Percentiles rank a stretch among this genome's conserved stretches.
Conservation (phyloP, 2,797 vertebrate genomes). For the Ceryle rudis region DNA sequence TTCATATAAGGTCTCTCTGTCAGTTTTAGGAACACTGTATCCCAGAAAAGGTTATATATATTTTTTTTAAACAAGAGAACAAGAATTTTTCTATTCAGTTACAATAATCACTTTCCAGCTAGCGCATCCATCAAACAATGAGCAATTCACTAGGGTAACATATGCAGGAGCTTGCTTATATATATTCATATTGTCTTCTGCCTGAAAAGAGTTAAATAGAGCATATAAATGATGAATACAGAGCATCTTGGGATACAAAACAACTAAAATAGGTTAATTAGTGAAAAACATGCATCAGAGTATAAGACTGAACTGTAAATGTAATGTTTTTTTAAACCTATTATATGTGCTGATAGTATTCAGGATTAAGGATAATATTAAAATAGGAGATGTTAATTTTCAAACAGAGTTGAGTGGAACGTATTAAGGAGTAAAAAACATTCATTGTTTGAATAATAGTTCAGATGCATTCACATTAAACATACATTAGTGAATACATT, state of each 20-base stretch:
- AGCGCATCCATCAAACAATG: slow-evolving; percentile 67
- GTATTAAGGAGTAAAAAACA: neutral
- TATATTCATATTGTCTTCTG: slow-evolving; percentile 68
- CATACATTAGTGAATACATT: slow-evolving; percentile 50
- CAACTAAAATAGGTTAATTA: slow-evolving; percentile 84
- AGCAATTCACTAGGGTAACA: slow-evolving; percentile 78
- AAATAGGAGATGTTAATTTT: slow-evolving; percentile 27
- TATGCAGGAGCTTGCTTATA: slow-evolving; percentile 78
- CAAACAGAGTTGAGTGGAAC: neutral
- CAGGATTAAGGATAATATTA: neutral
- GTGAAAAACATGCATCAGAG: slow-evolving; percentile 76
- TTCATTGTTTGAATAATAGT: slow-evolving; percentile 5
- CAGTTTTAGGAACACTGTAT: neutral
- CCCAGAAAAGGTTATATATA: neutral
- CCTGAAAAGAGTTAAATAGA: slow-evolving; percentile 81
- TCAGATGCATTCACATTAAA: slow-evolving; percentile 43
- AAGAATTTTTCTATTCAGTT: slow-evolving; percentile 45
- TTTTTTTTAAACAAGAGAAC: neutral
- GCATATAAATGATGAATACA: slow-evolving; percentile 79
- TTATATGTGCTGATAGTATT: neutral
- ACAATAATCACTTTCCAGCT: slow-evolving; percentile 44
- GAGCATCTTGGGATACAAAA: slow-evolving; percentile 71
- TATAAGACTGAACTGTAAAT: slow-evolving; percentile 54
- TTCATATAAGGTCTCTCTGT: neutral
- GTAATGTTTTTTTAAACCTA: neutral